Evolutionary conservation across 2,113 vertebrate species (phyloP).

Genomic region (Mastomys natalensis): DNA sequence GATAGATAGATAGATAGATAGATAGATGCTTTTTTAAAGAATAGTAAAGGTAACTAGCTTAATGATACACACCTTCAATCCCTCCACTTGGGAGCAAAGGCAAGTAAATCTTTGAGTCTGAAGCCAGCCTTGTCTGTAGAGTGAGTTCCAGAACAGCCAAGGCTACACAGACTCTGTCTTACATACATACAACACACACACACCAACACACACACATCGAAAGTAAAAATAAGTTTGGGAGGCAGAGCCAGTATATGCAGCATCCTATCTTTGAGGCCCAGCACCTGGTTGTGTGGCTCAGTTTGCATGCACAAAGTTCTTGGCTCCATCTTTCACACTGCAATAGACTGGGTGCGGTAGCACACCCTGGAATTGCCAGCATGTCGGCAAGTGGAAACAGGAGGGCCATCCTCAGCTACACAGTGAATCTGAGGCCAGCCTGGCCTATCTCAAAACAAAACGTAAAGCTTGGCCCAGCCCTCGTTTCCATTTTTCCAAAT

Average conservation of each 20-base stretch:
- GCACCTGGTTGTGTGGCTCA: not conserved
- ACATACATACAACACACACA: not conserved
- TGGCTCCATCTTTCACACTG: not conserved
- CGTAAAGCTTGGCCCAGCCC: not conserved
- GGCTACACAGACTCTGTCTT: not conserved
- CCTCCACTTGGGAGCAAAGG: not conserved
- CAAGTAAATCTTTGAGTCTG: not conserved
- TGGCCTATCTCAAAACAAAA: not conserved
- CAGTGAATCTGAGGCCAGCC: not conserved
- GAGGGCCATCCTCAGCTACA: not conserved
- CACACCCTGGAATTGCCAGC: not conserved
- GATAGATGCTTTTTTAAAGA: not conserved
- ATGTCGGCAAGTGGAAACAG: too few species aligned
- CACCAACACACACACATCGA: too few species aligned
- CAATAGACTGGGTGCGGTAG: not conserved
- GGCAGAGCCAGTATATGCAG: not conserved
- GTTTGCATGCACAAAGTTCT: not conserved
- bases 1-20: too few species aligned
- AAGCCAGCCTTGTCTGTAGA: not conserved
- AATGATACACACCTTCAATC: not conserved
- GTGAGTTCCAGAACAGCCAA: not conserved
- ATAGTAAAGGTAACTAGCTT: not conserved
- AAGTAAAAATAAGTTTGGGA: not conserved
- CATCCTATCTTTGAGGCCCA: not conserved
- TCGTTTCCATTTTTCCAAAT: slow-evolving; percentile 5